phyloP scores from a whole-genome alignment of 2,797 vertebrate species.

The Balearica regulorum region DNA sequence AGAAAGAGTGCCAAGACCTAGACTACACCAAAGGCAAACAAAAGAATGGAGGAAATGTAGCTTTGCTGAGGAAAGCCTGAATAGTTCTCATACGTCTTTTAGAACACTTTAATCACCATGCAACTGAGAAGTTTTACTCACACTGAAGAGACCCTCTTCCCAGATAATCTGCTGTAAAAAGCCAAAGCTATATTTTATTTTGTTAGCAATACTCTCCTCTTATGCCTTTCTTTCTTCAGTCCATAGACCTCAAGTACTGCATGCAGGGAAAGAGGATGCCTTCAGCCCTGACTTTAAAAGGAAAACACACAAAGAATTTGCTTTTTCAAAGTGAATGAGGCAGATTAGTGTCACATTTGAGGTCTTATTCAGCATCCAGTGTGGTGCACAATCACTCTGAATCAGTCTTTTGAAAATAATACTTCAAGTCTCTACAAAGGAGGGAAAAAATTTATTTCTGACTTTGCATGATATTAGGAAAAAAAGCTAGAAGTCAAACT shows the following conservation, averaged over 20 bases:
- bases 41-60: background rate
- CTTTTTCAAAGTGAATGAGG: background rate
- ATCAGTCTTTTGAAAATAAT: background rate
- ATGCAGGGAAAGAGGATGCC: background rate
- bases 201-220: background rate
- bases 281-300: constrained; percentile 15
- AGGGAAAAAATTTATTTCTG: background rate
- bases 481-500: background rate
- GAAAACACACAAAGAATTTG: background rate
- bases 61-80: background rate
- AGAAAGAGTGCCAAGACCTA: background rate
- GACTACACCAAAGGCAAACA: background rate
- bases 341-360: constrained; percentile 2
- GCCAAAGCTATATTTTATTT: background rate
- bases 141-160: background rate
- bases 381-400: background rate
- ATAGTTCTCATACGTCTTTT: background rate
- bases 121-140: background rate
- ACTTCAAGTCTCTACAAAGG: background rate
- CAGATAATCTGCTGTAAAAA: constrained; percentile 4
- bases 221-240: background rate
- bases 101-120: background rate
- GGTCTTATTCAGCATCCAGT: background rate
- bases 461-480: background rate
- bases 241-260: background rate